Evolutionary conservation across 2,797 vertebrate genomes (phyloP).

Genomic region (Spondyliosoma cantharus): DNA sequence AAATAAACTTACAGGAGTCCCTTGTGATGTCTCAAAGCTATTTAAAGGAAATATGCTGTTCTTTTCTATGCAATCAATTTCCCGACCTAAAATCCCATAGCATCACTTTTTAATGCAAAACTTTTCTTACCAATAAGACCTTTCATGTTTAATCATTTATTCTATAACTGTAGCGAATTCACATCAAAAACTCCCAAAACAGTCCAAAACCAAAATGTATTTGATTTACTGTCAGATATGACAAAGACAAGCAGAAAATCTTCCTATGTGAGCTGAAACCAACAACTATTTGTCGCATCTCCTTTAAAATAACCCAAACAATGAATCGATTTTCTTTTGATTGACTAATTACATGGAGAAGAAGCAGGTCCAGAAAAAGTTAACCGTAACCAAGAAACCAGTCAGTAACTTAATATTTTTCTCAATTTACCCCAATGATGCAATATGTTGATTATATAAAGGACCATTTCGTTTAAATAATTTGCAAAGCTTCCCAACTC

Average conservation of each 20-base stretch:
- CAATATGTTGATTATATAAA: not conserved
- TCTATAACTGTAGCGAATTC: not conserved
- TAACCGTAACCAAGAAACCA: not conserved
- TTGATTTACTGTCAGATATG: not conserved
- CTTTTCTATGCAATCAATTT: not conserved
- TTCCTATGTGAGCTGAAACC: not conserved
- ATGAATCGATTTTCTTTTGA: not conserved
- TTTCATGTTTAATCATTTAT: not conserved
- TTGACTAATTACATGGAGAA: not conserved
- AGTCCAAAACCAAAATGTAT: not conserved
- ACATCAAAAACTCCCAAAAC: not conserved
- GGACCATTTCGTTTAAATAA: not conserved
- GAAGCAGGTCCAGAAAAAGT: not conserved
- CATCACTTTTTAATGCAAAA: no score
- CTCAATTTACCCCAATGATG: not conserved
- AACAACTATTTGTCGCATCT: not conserved
- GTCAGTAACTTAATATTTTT: not conserved
- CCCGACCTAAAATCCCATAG: no score
- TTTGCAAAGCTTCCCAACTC: not conserved
- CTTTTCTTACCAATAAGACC: no score
- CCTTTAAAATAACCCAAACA: not conserved
- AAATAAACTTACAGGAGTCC: not conserved
- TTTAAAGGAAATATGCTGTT: not conserved
- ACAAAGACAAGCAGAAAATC: not conserved
- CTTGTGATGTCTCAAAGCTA: not conserved